Evolutionary conservation across 1,140 invertebrate species (phyloP), one percentile per base, ranked within the genome.

Genomic region (Acromyrmex charruanus): DNA sequence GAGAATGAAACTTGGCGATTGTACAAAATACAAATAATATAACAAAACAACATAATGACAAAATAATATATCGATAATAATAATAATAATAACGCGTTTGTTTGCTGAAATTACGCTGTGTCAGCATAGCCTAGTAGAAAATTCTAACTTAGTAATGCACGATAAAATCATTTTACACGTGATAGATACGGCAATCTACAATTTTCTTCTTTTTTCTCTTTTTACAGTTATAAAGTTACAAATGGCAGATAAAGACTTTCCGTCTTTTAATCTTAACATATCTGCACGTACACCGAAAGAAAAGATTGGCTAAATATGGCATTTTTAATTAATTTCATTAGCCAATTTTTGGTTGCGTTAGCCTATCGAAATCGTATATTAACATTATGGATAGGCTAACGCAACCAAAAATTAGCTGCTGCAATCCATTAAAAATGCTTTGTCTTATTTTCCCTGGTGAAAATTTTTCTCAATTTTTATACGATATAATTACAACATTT

Each of bases 181-280:
- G 87, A 80, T 28, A 85, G 88, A 91, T 91, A 86, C 16, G 9
- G 18, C 59, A 85, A 90, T 90, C 77, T 71, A 65, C 71, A 65
- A 35, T 53, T 65, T 90, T 74, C 25, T 85, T 31, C 49, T 69
- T 53, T 84, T 61, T 58, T 28, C 3, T 10, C 81, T 1, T 18
- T 55, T 39, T 3, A 0, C 63, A 44, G 12, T 49, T 85, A 51
- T n/a, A 55, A 4, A 85, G 14, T 14, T 4, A 25, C 14, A 35
- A 12, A 39, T 25, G 25, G n/a, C 3, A 51, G 55, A 74, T 84
- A 74, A 72, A 59, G 12, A 44, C 31, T 68, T 66, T 31, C 3
- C 5, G 0, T 66, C 18, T n/a, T 59, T 68, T 55, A 81, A 69
- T 71, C 49, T 44, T 16, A 25, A 53, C 21, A 31, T 31, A 10